Percentiles rank a stretch among this genome's conserved stretches.
Conservation (phyloP, 53 echinoderm and acorn worm species). For the Antedon mediterranea region DNA sequence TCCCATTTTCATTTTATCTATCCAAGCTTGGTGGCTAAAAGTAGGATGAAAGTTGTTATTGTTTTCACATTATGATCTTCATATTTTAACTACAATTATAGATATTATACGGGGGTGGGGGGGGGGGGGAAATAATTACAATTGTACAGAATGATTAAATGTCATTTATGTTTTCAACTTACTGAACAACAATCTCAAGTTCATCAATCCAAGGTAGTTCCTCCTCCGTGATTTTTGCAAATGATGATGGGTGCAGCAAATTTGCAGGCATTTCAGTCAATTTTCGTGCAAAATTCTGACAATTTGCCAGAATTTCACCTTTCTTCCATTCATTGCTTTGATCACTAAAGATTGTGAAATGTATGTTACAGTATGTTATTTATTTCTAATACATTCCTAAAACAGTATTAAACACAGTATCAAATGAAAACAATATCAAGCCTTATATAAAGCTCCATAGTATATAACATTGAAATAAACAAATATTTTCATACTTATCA, state of each 20-base stretch:
- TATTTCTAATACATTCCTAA: no score
- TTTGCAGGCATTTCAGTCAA: conserved; percentile 99
- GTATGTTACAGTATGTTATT: no score
- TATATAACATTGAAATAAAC: no score
- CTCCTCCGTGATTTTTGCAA: conserved; percentile 40
- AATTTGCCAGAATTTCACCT: conserved; percentile 44
- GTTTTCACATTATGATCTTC: no score
- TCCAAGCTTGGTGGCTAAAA: conserved; percentile 78
- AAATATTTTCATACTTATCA: conserved; percentile 7
- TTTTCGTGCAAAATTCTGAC: conserved; percentile 84
- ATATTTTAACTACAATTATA: no score
- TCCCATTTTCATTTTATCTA: conserved; percentile 67
- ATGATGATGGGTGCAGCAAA: conserved; percentile 54
- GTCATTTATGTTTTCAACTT: background rate
- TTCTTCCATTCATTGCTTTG: conserved; percentile 37
- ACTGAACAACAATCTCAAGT: background rate
- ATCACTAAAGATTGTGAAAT: background rate
- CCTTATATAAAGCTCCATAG: no score
- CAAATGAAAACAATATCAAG: no score
- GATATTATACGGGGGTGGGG: no score
- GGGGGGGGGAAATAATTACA: no score
- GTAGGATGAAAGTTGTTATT: no score
- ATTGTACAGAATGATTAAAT: no score
- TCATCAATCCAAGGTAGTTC: conserved; percentile 3
- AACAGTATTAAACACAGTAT: no score